These are phyloP conservation scores for Agrilus cyanescens DNA, from an alignment of 2,888 invertebrate species.

Conservation along the genomic window DNA sequence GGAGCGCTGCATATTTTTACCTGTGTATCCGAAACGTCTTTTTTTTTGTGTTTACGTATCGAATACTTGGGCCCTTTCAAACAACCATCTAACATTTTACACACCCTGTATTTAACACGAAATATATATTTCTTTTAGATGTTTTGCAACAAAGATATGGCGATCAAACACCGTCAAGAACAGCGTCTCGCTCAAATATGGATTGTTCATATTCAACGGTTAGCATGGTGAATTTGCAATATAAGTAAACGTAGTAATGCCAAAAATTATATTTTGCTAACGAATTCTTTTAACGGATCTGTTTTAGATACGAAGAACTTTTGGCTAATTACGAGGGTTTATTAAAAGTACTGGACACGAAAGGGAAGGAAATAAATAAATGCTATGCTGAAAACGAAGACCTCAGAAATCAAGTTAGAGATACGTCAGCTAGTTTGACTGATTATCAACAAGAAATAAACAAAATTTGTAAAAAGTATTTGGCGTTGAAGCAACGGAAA, in stretches of 20 bases:
- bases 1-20: too few relatives aligned
- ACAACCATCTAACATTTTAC: too few relatives aligned
- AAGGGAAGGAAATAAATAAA: slow-evolving; percentile 25
- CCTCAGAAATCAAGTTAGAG: slow-evolving; percentile 21
- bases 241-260: slow-evolving; percentile 34
- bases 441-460: slow-evolving; percentile 17
- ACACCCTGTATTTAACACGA: too few relatives aligned
- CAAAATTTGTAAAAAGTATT: slow-evolving; percentile 21
- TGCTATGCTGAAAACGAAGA: slow-evolving; percentile 23
- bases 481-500: slow-evolving; percentile 23
- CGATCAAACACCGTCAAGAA: slow-evolving; percentile 13
- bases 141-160: slow-evolving; percentile 21
- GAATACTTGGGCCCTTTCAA: too few relatives aligned
- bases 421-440: slow-evolving; percentile 15
- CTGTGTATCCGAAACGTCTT: too few relatives aligned
- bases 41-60: too few relatives aligned
- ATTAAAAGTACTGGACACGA: slow-evolving; percentile 25
- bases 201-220: slow-evolving; percentile 40
- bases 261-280: slow-evolving; percentile 4
- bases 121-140: slow-evolving; percentile 16
- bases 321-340: slow-evolving; percentile 27
- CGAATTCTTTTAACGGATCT: background rate
- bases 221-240: slow-evolving; percentile 44
- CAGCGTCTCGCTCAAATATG: slow-evolving; percentile 23
- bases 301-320: slow-evolving; percentile 28